phyloP scores from a whole-genome alignment of 2,797 vertebrate genomes.

The Microctenopoma stevenorrisi region DNA sequence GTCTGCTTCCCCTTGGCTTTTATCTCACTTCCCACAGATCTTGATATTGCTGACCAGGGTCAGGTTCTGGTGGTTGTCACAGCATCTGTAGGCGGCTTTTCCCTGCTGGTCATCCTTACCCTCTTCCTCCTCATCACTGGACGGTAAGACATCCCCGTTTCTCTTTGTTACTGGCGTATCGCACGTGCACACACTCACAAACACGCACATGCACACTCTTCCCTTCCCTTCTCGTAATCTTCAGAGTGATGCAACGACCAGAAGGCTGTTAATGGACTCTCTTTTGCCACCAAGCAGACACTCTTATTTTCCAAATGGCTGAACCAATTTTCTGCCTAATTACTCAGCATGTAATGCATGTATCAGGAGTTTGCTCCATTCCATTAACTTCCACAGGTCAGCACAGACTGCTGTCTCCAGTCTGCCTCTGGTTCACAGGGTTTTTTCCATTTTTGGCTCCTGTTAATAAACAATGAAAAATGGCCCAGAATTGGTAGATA shows the following conservation, averaged over 20 bases:
- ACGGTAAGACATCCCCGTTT: slow-evolving; percentile 82
- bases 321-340: slow-evolving; percentile 83
- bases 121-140: slow-evolving; percentile 98
- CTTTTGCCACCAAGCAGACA: slow-evolving; percentile 71
- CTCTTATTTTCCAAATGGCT: slow-evolving; percentile 83
- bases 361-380: slow-evolving; percentile 73
- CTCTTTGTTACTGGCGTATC: slow-evolving; percentile 7
- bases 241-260: slow-evolving; percentile 53
- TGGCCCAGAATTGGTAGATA: slow-evolving; percentile 34
- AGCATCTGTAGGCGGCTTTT: slow-evolving; percentile 96
- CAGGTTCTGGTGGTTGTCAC: slow-evolving; percentile 97
- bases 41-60: slow-evolving; percentile 94
- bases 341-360: slow-evolving; percentile 79
- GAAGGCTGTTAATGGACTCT: slow-evolving; percentile 76
- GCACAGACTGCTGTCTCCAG: slow-evolving; percentile 63
- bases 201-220: slow-evolving; percentile 3
- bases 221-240: slow-evolving; percentile 56
- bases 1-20: slow-evolving; percentile 1
- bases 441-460: slow-evolving; percentile 56
- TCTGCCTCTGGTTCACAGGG: slow-evolving; percentile 52
- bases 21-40: slow-evolving; percentile 82
- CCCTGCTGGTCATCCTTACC: slow-evolving; percentile 95
- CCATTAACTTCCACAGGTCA: slow-evolving; percentile 73
- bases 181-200: slow-evolving; percentile 12
- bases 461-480: slow-evolving; percentile 70